These are phyloP conservation scores for Tiphia femorata DNA, from an alignment of 2,888 invertebrate genomes.

Conservation along the genomic window DNA sequence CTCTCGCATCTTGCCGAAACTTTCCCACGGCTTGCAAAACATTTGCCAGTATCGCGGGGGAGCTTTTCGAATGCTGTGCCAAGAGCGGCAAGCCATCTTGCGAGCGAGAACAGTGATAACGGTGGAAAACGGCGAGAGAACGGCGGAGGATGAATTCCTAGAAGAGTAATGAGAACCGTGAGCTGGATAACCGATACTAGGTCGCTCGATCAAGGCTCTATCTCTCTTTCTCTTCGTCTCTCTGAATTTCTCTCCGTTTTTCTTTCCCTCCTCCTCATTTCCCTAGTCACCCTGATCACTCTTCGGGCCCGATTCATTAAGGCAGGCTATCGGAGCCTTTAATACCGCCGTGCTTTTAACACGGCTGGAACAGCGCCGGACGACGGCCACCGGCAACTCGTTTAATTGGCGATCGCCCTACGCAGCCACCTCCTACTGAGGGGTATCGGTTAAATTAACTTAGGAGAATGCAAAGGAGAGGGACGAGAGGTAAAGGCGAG, in stretches of 20 bases:
- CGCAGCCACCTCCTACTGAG: no score
- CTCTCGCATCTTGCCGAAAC: no score
- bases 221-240: neutral
- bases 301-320: neutral
- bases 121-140: neutral
- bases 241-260: neutral
- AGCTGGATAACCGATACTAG: constrained; percentile 34
- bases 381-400: neutral
- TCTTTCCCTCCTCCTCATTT: neutral
- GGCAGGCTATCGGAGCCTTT: neutral
- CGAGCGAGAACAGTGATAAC: no score
- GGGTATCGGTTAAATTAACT: constrained; percentile 1
- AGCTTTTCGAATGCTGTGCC: no score
- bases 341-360: neutral
- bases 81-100: no score
- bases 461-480: no score
- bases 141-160: constrained; percentile 12
- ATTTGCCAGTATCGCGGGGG: no score
- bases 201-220: constrained; percentile 19
- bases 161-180: constrained; percentile 28
- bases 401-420: neutral
- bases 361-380: neutral
- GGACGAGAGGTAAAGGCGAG: no score
- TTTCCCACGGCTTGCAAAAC: no score
- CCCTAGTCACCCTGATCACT: neutral